These are phyloP conservation scores for Gnathonemus echidnorhynchus DNA, from an alignment of 2,113 vertebrate species.

Conservation along the genomic window DNA sequence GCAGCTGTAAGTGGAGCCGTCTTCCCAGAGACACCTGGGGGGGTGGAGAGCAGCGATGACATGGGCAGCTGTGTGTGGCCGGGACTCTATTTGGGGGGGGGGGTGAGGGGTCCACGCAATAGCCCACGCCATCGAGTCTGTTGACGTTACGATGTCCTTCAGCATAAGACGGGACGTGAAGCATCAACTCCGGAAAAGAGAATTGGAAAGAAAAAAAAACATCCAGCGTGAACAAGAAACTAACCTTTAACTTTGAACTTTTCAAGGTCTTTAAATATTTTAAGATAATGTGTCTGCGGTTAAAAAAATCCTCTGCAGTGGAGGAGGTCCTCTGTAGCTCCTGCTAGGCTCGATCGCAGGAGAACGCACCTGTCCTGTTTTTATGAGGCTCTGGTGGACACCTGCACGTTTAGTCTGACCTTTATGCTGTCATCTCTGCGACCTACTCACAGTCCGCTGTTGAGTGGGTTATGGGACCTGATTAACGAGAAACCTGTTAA, in stretches of 20 bases:
- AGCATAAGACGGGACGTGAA: background rate
- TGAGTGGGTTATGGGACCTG: background rate
- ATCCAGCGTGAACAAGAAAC: slow-evolving; percentile 41
- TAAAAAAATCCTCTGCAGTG: background rate
- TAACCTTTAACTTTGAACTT: slow-evolving; percentile 40
- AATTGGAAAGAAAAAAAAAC: slow-evolving; percentile 39
- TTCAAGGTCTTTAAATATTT: slow-evolving; percentile 63
- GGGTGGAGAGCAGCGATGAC: background rate
- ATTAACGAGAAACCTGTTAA: background rate
- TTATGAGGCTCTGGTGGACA: background rate
- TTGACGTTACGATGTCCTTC: slow-evolving; percentile 35
- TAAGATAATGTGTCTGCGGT: slow-evolving; percentile 31
- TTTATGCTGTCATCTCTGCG: background rate
- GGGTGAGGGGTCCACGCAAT: slow-evolving; percentile 34
- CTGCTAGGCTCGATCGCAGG: background rate
- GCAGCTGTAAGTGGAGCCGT: slow-evolving; percentile 63
- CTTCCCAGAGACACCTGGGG: background rate
- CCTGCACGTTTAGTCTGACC: background rate
- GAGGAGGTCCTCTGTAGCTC: background rate
- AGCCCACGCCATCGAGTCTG: slow-evolving; percentile 35
- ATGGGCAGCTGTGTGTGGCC: background rate
- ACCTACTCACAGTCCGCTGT: background rate
- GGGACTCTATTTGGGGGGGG: background rate
- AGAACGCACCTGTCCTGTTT: background rate
- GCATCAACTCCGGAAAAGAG: slow-evolving; percentile 24